Evolutionary conservation across 2,888 invertebrate species (phyloP).

Genomic region (Eulithis prunata): DNA sequence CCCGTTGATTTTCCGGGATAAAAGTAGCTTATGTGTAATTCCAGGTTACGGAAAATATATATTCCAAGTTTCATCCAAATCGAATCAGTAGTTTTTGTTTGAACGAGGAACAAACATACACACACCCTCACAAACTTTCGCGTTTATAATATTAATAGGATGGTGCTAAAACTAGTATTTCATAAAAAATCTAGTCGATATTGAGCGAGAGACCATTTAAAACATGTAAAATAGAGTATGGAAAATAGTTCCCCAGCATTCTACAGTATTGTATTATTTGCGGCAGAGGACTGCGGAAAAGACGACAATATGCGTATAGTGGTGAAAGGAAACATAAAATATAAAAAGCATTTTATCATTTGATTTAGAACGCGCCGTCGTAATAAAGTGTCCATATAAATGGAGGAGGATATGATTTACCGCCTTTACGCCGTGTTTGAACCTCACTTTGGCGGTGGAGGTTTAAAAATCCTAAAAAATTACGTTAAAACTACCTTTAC

Average conservation of each 20-base stretch:
- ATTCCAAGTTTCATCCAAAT: too few species aligned
- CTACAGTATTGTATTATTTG: slow-evolving; percentile 30
- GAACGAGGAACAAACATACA: too few species aligned
- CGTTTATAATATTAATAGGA: too few species aligned
- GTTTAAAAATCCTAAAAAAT: slow-evolving; percentile 60
- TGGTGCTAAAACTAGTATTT: too few species aligned
- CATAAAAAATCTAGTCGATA: not conserved
- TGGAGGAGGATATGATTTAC: slow-evolving; percentile 81
- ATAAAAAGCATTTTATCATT: slow-evolving; percentile 83
- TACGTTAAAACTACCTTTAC: slow-evolving; percentile 14
- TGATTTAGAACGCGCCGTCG: slow-evolving; percentile 81
- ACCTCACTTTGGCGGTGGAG: slow-evolving; percentile 61
- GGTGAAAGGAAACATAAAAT: slow-evolving; percentile 78
- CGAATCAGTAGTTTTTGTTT: too few species aligned
- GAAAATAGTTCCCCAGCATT: slow-evolving; percentile 15
- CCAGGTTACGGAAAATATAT: too few species aligned
- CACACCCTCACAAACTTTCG: too few species aligned
- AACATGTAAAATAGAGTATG: slow-evolving; percentile 19
- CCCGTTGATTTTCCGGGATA: too few species aligned
- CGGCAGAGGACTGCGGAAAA: slow-evolving; percentile 51
- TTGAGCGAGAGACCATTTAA: not conserved
- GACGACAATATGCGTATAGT: slow-evolving; percentile 73
- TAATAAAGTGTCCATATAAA: slow-evolving; percentile 83
- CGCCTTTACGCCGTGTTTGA: slow-evolving; percentile 69
- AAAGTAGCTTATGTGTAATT: too few species aligned